Evolutionary conservation across 2,888 invertebrate genomes (phyloP).

Genomic region (Caenorhabditis wallacei): DNA sequence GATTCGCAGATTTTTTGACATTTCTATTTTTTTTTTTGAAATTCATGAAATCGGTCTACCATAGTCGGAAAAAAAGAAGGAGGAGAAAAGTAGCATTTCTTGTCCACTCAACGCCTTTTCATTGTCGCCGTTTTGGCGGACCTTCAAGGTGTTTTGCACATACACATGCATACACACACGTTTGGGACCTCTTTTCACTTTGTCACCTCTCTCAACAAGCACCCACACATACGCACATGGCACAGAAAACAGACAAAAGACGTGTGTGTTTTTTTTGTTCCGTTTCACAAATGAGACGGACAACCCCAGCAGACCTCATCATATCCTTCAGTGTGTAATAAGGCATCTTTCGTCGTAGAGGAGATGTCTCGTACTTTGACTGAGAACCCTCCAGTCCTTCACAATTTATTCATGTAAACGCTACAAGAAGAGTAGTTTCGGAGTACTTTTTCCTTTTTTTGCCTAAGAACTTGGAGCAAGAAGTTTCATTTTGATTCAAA

Average conservation of each 20-base stretch:
- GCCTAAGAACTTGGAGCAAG: conserved; percentile 1
- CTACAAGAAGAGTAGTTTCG: conserved; percentile 53
- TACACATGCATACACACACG: conserved; percentile 27
- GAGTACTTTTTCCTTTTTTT: conserved; percentile 44
- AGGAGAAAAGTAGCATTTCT: conserved; percentile 31
- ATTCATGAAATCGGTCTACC: conserved; percentile 10
- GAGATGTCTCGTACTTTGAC: conserved; percentile 56
- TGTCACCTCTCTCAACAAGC: conserved; percentile 41
- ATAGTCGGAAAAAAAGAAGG: background rate
- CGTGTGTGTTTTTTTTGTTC: conserved; percentile 47
- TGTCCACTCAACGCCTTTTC: conserved; percentile 48
- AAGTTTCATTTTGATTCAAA: conserved; percentile 7
- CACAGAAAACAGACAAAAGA: conserved; percentile 49
- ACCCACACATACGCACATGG: conserved; percentile 38
- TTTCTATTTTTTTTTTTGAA: background rate
- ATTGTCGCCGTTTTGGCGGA: conserved; percentile 49
- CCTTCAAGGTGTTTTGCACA: conserved; percentile 62
- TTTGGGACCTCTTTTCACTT: conserved; percentile 45
- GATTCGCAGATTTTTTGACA: conserved; percentile 1
- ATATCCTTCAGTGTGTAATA: conserved; percentile 66
- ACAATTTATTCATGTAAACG: conserved; percentile 67
- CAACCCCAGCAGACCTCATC: conserved; percentile 54
- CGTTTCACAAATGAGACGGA: conserved; percentile 57
- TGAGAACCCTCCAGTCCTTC: conserved; percentile 54
- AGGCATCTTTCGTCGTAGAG: conserved; percentile 39